Base-by-base conservation (phyloP, 2,113 vertebrate genomes). In the Pomatorhinus ruficollis region DNA sequence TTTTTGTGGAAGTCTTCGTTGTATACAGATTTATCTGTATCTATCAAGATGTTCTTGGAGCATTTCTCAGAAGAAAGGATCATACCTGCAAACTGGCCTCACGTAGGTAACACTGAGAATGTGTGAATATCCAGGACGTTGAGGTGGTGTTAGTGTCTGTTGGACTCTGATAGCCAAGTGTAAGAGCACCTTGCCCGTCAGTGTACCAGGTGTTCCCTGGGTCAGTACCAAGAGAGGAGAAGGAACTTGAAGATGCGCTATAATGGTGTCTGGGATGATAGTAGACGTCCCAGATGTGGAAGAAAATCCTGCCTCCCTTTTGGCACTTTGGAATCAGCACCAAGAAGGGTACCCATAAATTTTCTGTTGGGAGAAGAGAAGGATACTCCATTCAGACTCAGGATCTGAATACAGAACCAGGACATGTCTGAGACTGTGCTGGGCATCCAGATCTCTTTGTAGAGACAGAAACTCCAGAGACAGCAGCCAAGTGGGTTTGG, bases 401-500 rank as follows among this genome's bases (percentile, higher is more conserved):
- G 95, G 83, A 96, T 96, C 93, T 94, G 93, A 96, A 94, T 97
- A 96, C 92, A 96, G 93, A 96, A 95, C 92, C 95, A 96, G 96
- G 91, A 97, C 93, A 96, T 97, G 95, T 96, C 92, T 96, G 95
- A 93, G 92, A 97, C 95, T 96, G 93, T 97, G 85, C 96, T 96
- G 96, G 95, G 93, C 95, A 96, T 90, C 96, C 96, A 96, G 95
- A 91, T 91, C 92, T 97, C 95, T 96, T 97, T 96, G 79, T 96
- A 96, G 95, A 97, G 79, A 96, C 93, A 97, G 91, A 97, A 97
- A 96, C 95, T 97, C 95, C 96, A 97, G 95, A 97, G 60, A 97
- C 96, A 97, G 95, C 93, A 96, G 93, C 96, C 96, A 97, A 97
- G 92, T 96, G 96, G 96, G 96, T 97, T 97, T 97, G 95, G 96